Evolutionary conservation across 2,888 invertebrate genomes (phyloP).

Genomic region (Pristionchus fissidentatus): DNA sequence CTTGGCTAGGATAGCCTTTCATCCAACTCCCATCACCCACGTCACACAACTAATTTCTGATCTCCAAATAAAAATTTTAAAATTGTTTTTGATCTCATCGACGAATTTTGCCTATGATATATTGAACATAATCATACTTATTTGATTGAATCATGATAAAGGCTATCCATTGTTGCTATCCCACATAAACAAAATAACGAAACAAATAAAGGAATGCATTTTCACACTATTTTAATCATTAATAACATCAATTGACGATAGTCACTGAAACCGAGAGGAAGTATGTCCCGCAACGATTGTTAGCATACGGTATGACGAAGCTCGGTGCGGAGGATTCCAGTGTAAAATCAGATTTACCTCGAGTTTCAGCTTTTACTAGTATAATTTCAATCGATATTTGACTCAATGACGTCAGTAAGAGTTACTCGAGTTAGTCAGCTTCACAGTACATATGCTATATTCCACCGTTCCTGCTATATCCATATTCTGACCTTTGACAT

Average conservation of each 20-base stretch:
- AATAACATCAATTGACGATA: slow-evolving; percentile 8
- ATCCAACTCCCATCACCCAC: not conserved
- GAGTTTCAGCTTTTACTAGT: too few species aligned
- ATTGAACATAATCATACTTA: slow-evolving; percentile 25
- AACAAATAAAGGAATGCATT: not conserved
- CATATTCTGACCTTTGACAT: not conserved
- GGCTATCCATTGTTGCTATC: slow-evolving; percentile 36
- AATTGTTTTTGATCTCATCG: slow-evolving; percentile 18
- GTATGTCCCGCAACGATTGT: not conserved
- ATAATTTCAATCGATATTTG: not conserved
- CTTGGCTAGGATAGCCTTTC: slow-evolving; percentile 31
- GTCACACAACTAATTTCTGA: not conserved
- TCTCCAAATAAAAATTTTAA: slow-evolving; percentile 22
- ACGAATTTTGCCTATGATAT: slow-evolving; percentile 13
- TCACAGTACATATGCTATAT: too few species aligned
- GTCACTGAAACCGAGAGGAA: not conserved
- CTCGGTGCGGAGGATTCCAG: not conserved
- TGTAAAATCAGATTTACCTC: not conserved
- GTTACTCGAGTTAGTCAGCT: too few species aligned
- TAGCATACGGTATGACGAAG: not conserved
- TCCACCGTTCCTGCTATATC: not conserved
- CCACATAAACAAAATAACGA: not conserved
- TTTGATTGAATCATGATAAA: slow-evolving; percentile 21
- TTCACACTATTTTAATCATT: not conserved
- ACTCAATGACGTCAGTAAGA: not conserved